Base-by-base conservation (phyloP, 2,888 invertebrate species). In the Petrolisthes manimaculis region DNA sequence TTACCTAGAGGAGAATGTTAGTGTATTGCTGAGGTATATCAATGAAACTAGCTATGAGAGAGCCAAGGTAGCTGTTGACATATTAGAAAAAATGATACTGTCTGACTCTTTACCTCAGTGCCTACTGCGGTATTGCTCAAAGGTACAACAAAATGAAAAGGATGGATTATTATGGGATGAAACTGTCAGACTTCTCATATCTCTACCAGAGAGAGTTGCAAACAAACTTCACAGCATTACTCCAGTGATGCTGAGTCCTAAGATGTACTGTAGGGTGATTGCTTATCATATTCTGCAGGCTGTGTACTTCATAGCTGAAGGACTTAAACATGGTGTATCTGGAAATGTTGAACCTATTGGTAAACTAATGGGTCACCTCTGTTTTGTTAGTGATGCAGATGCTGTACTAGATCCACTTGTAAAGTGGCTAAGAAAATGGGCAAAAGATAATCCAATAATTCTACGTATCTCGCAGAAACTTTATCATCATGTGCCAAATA, bases 191-290 rank as follows among this genome's bases (percentile, higher is more conserved):
- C 75, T 69, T 5, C 61, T 89, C 9, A 67, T 71, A 5, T 86
- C 89, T 67, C 74, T 91, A 80, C 91, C 91, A 79, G 89, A 91
- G n/a, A 89, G 84, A 77, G 56, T 89, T 78, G 89, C 91, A 9
- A 91, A 91, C 74, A 87, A 83, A 67, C 69, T 89, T 14, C 56
- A 82, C 24, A 86, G 74, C 37, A 37, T 54, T 9, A 53, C 56
- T n/a, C 89, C 89, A n/a, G 84, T 84, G 8, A 55, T 51, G 8
- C 51, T 91, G 6, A 83, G 67, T 18, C 82, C 89, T 8, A 74
- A n/a, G n/a, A 78, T 71, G 18, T 89, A 88, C 80, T 89, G 84
- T 69, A 84, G 61, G 14, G 74, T 89, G 77, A 51, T 89, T 6
- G 84, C 87, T 5, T 87, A 88, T 71, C 75, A 87, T 21, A 79